Evolutionary conservation across 2,797 vertebrate genomes (phyloP).

Genomic region (Mico argentatus): DNA sequence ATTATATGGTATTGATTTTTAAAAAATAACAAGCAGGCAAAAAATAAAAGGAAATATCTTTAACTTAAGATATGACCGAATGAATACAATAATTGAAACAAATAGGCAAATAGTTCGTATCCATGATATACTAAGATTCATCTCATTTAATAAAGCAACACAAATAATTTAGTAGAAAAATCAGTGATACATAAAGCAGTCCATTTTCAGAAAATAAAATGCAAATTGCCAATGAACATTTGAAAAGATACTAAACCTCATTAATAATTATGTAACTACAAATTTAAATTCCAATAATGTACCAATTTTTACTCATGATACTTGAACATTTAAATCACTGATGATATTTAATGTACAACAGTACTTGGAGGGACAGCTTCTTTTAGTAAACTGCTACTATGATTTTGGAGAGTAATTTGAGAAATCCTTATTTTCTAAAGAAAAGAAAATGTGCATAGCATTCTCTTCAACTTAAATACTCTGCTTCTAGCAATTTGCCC

Average conservation of each 20-base stretch:
- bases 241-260: neutral
- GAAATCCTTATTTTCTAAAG: neutral
- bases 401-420: neutral
- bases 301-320: neutral
- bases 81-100: neutral
- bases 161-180: neutral
- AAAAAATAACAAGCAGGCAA: accelerated
- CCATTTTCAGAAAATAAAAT: neutral
- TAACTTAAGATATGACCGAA: neutral
- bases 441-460: neutral
- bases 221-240: neutral
- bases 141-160: neutral
- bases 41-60: neutral
- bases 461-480: neutral
- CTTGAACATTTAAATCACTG: neutral
- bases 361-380: neutral
- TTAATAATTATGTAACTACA: neutral
- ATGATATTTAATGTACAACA: neutral
- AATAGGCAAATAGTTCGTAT: neutral
- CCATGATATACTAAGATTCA: neutral
- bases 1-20: neutral
- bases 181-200: neutral
- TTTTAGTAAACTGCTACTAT: neutral
- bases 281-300: neutral
- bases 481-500: neutral